Conservation (phyloP, 1,140 invertebrate genomes). For the Calephelis nemesis region DNA sequence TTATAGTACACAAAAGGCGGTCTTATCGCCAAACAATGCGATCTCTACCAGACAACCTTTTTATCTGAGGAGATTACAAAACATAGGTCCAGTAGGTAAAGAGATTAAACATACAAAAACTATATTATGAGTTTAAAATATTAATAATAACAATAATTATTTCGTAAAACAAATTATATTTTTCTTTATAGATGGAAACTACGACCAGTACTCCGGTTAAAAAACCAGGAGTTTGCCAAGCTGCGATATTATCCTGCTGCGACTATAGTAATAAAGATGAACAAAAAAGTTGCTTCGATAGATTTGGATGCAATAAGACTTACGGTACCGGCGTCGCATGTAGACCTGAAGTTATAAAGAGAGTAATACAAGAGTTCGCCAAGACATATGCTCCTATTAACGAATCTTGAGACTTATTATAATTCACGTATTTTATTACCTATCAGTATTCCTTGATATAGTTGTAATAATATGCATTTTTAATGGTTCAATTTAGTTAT, state of each 20-base stretch:
- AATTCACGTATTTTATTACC: background rate
- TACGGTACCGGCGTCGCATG: constrained; percentile 31
- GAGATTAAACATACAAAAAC: too few relatives aligned
- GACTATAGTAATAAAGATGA: background rate
- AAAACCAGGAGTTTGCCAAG: constrained; percentile 29
- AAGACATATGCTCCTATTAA: constrained; percentile 26
- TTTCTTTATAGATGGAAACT: constrained; percentile 25
- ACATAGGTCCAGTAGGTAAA: too few relatives aligned
- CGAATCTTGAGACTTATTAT: background rate
- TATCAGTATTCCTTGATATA: constrained; percentile 26
- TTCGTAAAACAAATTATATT: background rate
- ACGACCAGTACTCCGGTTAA: constrained; percentile 20
- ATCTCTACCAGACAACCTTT: too few relatives aligned
- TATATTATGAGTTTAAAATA: too few relatives aligned
- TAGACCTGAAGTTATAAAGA: constrained; percentile 23
- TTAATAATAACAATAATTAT: too few relatives aligned
- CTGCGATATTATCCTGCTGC: constrained; percentile 40
- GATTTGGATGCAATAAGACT: constrained; percentile 32
- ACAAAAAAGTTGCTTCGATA: constrained; percentile 30
- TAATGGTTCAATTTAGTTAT: background rate
- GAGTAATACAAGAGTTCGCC: constrained; percentile 31
- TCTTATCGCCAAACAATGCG: too few relatives aligned
- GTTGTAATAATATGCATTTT: background rate
- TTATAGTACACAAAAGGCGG: too few relatives aligned
- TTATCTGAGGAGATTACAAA: too few relatives aligned